Percentiles rank a stretch among this genome's conserved stretches.
Evolutionary conservation across 2,888 invertebrate genomes (phyloP).

Genomic region (Tribolium freemani): DNA sequence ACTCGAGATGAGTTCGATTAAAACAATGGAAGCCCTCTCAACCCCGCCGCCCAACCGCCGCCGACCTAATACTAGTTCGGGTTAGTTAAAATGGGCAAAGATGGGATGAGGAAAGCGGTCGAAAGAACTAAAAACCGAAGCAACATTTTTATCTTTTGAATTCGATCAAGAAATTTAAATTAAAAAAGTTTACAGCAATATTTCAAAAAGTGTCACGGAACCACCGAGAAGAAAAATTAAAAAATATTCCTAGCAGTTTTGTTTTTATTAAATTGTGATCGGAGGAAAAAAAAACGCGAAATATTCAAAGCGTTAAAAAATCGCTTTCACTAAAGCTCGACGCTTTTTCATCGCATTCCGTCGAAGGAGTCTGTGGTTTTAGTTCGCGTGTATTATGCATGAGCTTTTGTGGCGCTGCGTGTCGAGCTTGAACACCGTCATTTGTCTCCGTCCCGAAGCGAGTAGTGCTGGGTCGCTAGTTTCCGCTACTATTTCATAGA

Average conservation of each 20-base stretch:
- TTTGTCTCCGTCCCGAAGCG: conserved; percentile 39
- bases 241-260: not conserved
- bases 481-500: conserved; percentile 62
- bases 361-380: conserved; percentile 20
- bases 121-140: not conserved
- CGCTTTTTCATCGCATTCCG: not conserved
- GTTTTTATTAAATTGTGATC: not conserved
- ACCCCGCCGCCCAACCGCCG: conserved; percentile 36
- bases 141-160: too few relatives aligned
- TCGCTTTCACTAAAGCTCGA: conserved; percentile 11
- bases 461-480: conserved; percentile 47
- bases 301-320: conserved; percentile 8
- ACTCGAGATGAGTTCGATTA: conserved; percentile 69
- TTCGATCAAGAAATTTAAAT: too few relatives aligned
- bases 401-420: conserved; percentile 55
- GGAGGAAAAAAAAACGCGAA: not conserved
- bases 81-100: conserved; percentile 57
- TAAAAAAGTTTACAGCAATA: too few relatives aligned
- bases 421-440: conserved; percentile 46
- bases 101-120: conserved; percentile 46
- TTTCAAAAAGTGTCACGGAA: too few relatives aligned
- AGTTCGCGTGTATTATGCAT: conserved; percentile 36
- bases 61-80: conserved; percentile 59
- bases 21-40: conserved; percentile 64
- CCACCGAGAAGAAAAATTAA: not conserved